Percentiles rank a stretch among this genome's conserved stretches.
Evolutionary conservation across 2,113 vertebrate genomes (phyloP).

Genomic region (Haplochromis vanheusdeni): DNA sequence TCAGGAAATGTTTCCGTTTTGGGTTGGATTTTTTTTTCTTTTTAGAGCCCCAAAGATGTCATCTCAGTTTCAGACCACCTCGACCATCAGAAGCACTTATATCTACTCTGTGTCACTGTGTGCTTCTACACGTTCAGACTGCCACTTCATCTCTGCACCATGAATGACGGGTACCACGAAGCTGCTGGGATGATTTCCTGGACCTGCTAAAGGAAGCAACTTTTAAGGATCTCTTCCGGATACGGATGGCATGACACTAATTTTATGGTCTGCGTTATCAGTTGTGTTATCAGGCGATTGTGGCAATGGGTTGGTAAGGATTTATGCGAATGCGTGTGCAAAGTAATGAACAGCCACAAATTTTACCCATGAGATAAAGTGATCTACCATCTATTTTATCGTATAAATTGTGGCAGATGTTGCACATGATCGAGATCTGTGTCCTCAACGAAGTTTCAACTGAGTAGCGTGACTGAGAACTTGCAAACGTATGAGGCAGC

Average conservation of each 20-base stretch:
- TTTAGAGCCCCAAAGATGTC: neutral
- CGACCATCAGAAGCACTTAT: constrained; percentile 38
- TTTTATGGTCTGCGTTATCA: constrained; percentile 80
- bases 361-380: neutral
- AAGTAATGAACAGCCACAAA: neutral
- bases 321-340: neutral
- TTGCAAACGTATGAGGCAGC: neutral
- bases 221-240: constrained; percentile 86
- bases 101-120: neutral
- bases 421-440: neutral
- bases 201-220: constrained; percentile 93
- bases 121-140: neutral
- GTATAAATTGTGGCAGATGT: neutral
- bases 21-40: neutral
- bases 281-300: constrained; percentile 81
- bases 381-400: neutral
- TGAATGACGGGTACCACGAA: constrained; percentile 94
- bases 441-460: constrained; percentile 2
- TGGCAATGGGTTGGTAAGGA: constrained; percentile 83
- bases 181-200: constrained; percentile 93
- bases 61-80: neutral
- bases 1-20: neutral
- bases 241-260: constrained; percentile 95
- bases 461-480: neutral
- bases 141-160: constrained; percentile 48